Evolutionary conservation across 1,140 invertebrate species (phyloP), one percentile per base, ranked within the genome.

Genomic region (Meloidogyne floridensis): DNA sequence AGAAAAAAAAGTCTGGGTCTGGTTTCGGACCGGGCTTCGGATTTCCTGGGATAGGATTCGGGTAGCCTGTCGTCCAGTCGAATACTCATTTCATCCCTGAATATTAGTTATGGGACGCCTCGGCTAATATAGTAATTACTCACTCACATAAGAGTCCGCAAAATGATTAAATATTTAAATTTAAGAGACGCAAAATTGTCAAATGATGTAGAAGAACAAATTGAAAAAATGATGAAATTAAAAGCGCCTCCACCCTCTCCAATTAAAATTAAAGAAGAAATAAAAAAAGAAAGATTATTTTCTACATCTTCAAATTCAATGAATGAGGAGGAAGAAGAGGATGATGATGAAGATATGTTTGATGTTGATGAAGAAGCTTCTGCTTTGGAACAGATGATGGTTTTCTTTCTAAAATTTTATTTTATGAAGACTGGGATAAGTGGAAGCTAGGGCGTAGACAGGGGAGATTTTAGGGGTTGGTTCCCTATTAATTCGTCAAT

Each of bases 371-470:
- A 79, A n/a, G 77, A 79, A 20, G 77, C 72, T 18, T 78, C 77
- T 15, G 77, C 77, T 15, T 79, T 79, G 77, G 77, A 79, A 71
- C 77, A 79, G 20, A 69, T 79, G 51, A 79, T 79, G 77, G 77
- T 79, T n/a, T 15, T 42, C 10, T 18, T 77, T 54, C 32, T 32
- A 32, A 32, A 32, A 32, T 32, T 32, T 32, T 32, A 32, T 32
- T 32, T 32, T 32, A 32, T 32, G 32, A 32, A 32, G 32, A 32
- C 32, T 32, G 32, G 32, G 32, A 32, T 32, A 32, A 32, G 32
- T 32, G 32, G 32, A 32, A 32, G 32, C 32, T 32, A 32, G 32
- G 32, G 1, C 32, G 1, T 32, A 32, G 32, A 32, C 32, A 32
- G 32, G 32, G 32, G 32, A 32, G 32, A 32, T 32, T 32, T 32